A percentile compares a stretch with the other conserved stretches of the same genome.
phyloP scores from a whole-genome alignment of 2,888 invertebrate species.

The Allophyes oxyacanthae region DNA sequence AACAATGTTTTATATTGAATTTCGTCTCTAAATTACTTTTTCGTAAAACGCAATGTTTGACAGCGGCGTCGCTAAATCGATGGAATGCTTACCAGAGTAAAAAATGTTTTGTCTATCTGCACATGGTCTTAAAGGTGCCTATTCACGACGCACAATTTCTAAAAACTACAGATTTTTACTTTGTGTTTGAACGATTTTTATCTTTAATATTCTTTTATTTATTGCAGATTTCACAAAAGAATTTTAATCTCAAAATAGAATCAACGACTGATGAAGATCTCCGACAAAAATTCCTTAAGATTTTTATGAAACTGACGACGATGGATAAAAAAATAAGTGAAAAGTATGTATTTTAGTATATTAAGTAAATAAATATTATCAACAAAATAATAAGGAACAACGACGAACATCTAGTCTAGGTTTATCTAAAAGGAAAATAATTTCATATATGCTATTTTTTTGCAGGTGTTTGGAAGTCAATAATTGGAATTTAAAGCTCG shows the following conservation, averaged over 20 bases:
- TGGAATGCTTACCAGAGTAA: constrained; percentile 70
- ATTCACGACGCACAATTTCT: constrained; percentile 16
- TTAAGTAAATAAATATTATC: no score
- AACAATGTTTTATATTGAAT: constrained; percentile 25
- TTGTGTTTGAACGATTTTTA: no score
- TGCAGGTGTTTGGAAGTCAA: constrained; percentile 91
- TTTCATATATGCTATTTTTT: constrained; percentile 42
- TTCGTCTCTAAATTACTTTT: constrained; percentile 56
- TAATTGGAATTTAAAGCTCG: constrained; percentile 89
- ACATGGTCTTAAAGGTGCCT: constrained; percentile 44
- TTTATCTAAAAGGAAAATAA: no score
- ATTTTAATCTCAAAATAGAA: constrained; percentile 70
- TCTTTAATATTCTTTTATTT: background rate
- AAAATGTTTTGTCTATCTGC: constrained; percentile 29
- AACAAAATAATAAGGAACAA: background rate
- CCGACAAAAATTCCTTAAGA: constrained; percentile 67
- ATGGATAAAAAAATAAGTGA: constrained; percentile 66
- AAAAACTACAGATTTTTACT: no score
- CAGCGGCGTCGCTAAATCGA: constrained; percentile 80
- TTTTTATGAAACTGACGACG: constrained; percentile 77
- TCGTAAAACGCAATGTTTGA: constrained; percentile 72
- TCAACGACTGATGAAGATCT: constrained; percentile 71
- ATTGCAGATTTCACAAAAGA: constrained; percentile 68
- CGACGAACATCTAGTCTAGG: no score
- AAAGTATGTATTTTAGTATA: constrained; percentile 61